phyloP scores from a whole-genome alignment of 2,797 vertebrate species.

The Limnodromus scolopaceus region DNA sequence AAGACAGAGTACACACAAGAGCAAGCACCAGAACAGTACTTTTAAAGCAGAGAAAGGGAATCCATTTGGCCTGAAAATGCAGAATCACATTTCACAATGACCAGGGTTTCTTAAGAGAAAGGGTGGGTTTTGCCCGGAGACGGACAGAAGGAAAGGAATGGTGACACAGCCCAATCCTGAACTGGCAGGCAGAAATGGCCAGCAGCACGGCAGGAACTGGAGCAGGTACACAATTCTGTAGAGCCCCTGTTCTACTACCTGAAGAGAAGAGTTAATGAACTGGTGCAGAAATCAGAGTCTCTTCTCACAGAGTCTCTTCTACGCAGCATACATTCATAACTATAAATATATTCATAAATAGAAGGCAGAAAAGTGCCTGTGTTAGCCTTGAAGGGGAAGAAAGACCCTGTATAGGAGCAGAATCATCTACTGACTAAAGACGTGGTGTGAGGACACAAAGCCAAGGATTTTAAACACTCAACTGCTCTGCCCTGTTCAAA shows the following conservation, averaged over 20 bases:
- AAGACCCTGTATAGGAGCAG: not conserved
- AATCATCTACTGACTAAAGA: not conserved
- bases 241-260: not conserved
- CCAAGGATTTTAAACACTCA: not conserved
- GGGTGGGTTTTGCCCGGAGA: not conserved
- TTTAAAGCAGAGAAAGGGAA: not conserved
- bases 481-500: not conserved
- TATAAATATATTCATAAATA: not conserved
- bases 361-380: not conserved
- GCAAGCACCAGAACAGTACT: not conserved
- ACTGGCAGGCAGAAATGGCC: not conserved
- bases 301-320: not conserved
- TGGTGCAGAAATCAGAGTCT: not conserved
- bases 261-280: not conserved
- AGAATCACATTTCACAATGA: not conserved
- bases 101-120: not conserved
- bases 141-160: not conserved
- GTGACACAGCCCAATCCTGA: not conserved
- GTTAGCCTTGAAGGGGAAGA: not conserved
- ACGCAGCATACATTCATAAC: not conserved
- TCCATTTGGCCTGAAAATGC: not conserved
- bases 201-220: not conserved
- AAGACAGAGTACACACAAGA: not conserved
- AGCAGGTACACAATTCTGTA: not conserved
- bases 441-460: not conserved